Percentiles rank a stretch among this genome's conserved stretches.
Conservation (phyloP, 2,888 invertebrate species). For the Acleris holmiana region DNA sequence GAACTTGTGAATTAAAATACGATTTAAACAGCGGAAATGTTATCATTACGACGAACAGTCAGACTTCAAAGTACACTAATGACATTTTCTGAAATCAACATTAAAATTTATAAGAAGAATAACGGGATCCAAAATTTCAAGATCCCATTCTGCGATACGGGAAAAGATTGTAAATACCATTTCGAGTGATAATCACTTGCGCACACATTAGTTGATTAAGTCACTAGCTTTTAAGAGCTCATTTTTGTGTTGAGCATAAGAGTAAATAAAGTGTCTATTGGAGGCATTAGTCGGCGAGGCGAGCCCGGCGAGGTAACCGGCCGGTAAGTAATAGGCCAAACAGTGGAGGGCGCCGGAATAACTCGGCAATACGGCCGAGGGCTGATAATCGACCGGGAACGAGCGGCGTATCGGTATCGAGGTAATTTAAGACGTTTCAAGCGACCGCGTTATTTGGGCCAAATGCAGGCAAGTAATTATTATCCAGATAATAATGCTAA, state of each 20-base stretch:
- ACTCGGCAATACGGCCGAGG: constrained; percentile 46
- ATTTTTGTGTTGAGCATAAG: constrained; percentile 59
- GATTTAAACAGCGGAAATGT: constrained; percentile 35
- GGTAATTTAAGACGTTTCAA: constrained; percentile 76
- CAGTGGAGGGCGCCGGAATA: constrained; percentile 60
- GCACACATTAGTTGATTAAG: constrained; percentile 68
- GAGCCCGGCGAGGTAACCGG: constrained; percentile 58
- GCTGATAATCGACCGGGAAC: constrained; percentile 58
- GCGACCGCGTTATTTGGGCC: constrained; percentile 77
- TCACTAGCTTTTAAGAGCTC: constrained; percentile 66
- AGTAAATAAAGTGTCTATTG: constrained; percentile 64
- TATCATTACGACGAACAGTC: constrained; percentile 31
- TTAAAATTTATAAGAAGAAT: constrained; percentile 20
- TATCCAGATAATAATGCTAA: constrained; percentile 84
- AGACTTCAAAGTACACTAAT: constrained; percentile 22
- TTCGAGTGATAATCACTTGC: constrained; percentile 60
- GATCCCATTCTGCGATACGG: constrained; percentile 42
- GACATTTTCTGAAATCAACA: constrained; percentile 29
- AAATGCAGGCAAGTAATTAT: constrained; percentile 83
- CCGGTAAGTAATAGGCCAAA: constrained; percentile 75
- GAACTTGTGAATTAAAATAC: constrained; percentile 36
- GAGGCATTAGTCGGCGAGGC: constrained; percentile 49
- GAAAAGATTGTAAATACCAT: constrained; percentile 47
- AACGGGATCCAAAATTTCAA: constrained; percentile 42
- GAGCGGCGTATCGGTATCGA: constrained; percentile 61